Percentiles rank a stretch among this genome's conserved stretches.
Conservation (phyloP, 2,888 invertebrate species). For the Rosalia funebris region DNA sequence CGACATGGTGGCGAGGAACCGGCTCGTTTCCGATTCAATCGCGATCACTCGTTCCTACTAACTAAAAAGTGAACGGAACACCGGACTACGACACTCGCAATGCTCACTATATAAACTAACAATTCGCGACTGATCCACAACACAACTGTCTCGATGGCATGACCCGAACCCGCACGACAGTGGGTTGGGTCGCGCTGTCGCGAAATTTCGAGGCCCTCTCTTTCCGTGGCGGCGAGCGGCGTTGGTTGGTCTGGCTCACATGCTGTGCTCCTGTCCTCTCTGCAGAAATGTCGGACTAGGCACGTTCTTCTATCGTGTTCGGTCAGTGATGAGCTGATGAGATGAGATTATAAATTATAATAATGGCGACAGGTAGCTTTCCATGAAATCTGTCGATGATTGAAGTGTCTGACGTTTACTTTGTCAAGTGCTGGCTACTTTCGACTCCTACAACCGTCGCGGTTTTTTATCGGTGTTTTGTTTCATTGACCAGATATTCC, state of each 20-base stretch:
- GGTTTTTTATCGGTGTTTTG: too few species aligned
- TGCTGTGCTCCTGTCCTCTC: too few species aligned
- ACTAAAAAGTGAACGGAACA: too few species aligned
- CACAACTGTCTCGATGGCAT: neutral
- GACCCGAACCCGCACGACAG: conserved; percentile 1
- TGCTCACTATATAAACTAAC: neutral
- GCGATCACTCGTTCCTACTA: conserved; percentile 1
- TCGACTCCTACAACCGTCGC: neutral
- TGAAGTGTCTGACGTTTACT: neutral
- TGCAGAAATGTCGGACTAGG: too few species aligned
- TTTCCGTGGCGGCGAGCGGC: too few species aligned
- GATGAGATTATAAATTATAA: too few species aligned
- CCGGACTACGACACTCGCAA: neutral
- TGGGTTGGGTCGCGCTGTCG: neutral
- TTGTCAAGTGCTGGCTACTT: neutral
- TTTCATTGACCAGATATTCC: too few species aligned
- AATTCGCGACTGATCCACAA: neutral
- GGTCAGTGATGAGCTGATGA: neutral
- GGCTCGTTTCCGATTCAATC: neutral
- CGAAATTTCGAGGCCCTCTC: neutral
- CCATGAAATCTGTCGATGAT: neutral
- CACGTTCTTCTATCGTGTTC: neutral
- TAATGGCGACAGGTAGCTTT: neutral
- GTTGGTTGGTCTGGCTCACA: too few species aligned
- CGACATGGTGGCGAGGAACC: conserved; percentile 69